A percentile compares a stretch with the other conserved stretches of the same genome.
These are phyloP conservation scores for Microtus richardsoni DNA, from an alignment of 2,113 vertebrate species.

Conservation along the genomic window DNA sequence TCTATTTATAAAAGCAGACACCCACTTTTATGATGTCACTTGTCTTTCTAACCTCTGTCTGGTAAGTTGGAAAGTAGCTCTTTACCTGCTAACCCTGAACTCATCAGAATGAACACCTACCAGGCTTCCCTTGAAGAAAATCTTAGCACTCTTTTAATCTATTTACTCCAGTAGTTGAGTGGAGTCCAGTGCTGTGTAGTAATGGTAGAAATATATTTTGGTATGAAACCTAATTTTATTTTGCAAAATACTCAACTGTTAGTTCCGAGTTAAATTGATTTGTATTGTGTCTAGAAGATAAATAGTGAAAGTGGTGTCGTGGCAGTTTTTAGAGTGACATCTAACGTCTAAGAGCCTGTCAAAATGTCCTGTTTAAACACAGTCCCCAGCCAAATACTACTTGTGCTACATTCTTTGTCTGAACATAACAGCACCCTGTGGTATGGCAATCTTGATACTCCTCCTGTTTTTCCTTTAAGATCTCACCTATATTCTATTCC, in stretches of 20 bases:
- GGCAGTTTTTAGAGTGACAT: slow-evolving; percentile 7
- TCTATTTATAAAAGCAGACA: slow-evolving; percentile 30
- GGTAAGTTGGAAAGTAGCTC: slow-evolving; percentile 20
- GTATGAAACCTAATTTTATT: slow-evolving; percentile 3
- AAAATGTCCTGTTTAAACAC: neutral
- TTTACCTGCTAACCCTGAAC: neutral
- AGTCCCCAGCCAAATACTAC: neutral
- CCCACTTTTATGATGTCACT: slow-evolving; percentile 33
- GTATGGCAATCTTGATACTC: neutral
- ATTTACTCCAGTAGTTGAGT: slow-evolving; percentile 35
- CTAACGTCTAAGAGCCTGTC: neutral
- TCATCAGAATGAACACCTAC: neutral
- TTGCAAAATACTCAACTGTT: slow-evolving; percentile 2
- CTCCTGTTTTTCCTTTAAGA: slow-evolving; percentile 18
- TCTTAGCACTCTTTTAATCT: slow-evolving; percentile 22
- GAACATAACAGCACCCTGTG: neutral
- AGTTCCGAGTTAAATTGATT: slow-evolving; percentile 31
- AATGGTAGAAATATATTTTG: slow-evolving; percentile 44
- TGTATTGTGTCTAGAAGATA: neutral
- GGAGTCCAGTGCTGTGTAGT: neutral
- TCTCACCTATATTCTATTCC: neutral
- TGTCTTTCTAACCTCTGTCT: slow-evolving; percentile 49
- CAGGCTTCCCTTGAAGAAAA: neutral
- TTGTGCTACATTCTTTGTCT: neutral
- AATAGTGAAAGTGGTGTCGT: neutral